Evolutionary conservation across 1,140 invertebrate species (phyloP).

Genomic region (Pseudomyrmex sp.): DNA sequence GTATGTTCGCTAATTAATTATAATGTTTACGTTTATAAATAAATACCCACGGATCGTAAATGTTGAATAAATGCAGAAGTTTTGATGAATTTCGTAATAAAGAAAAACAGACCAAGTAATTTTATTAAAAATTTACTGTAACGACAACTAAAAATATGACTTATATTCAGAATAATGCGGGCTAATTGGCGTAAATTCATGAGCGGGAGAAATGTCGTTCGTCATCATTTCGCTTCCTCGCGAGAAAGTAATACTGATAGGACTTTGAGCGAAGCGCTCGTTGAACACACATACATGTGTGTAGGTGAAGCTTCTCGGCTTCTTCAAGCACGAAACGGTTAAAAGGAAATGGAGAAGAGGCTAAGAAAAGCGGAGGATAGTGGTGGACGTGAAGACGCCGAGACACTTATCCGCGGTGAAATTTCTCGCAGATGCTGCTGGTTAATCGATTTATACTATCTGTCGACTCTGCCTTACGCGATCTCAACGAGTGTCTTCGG

Average conservation of each 20-base stretch:
- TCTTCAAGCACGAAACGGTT: background rate
- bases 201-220: slow-evolving; percentile 1
- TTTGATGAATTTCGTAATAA: too few species aligned
- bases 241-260: slow-evolving; percentile 12
- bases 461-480: background rate
- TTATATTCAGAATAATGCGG: background rate
- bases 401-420: slow-evolving; percentile 29
- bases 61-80: too few species aligned
- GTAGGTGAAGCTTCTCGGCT: background rate
- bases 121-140: too few species aligned
- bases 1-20: too few species aligned
- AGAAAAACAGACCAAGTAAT: too few species aligned
- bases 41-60: too few species aligned
- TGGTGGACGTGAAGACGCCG: background rate
- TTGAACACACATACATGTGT: background rate
- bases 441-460: slow-evolving; percentile 50
- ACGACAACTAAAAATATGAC: too few species aligned
- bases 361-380: slow-evolving; percentile 5
- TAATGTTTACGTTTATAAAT: too few species aligned
- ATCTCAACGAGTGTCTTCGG: slow-evolving; percentile 1
- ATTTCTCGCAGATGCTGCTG: slow-evolving; percentile 11
- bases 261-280: background rate
- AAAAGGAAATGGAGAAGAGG: slow-evolving; percentile 8
- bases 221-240: background rate
- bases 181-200: background rate